phyloP scores from a whole-genome alignment of 64 coral and sea anemone species.

The Montipora efflorescens region DNA sequence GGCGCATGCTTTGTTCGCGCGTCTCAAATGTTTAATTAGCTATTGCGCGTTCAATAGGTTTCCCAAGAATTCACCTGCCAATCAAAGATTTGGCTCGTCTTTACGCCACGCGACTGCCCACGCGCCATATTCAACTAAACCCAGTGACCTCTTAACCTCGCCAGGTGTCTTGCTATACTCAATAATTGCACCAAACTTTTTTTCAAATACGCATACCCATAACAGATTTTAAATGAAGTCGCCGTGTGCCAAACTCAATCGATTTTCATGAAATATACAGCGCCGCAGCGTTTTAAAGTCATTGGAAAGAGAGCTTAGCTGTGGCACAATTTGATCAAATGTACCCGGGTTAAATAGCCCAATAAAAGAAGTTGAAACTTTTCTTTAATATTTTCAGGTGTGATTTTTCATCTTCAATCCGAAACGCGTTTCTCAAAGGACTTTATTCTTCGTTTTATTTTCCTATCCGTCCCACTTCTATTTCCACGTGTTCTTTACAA shows the following conservation, averaged over 20 bases:
- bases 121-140: constrained; percentile 73
- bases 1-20: constrained; percentile 76
- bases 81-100: constrained; percentile 54
- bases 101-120: constrained; percentile 85
- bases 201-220: constrained; percentile 54
- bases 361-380: constrained; percentile 34
- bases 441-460: not conserved
- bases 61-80: constrained; percentile 78
- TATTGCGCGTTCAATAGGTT: constrained; percentile 76
- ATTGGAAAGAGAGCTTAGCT: constrained; percentile 4
- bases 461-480: not conserved
- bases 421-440: constrained; percentile 16
- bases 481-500: constrained; percentile 33
- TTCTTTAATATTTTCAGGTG: not conserved
- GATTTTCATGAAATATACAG: constrained; percentile 64
- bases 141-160: constrained; percentile 49
- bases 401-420: not conserved
- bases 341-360: not conserved
- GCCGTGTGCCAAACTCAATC: constrained; percentile 65
- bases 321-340: not conserved
- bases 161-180: constrained; percentile 67
- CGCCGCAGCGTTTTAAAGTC: constrained; percentile 52
- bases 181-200: constrained; percentile 56
- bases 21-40: constrained; percentile 94
- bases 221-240: constrained; percentile 71